A percentile compares a stretch with the other conserved stretches of the same genome.
Conservation (phyloP, 2,113 vertebrate species). For the Speoplatyrhinus poulsoni region DNA sequence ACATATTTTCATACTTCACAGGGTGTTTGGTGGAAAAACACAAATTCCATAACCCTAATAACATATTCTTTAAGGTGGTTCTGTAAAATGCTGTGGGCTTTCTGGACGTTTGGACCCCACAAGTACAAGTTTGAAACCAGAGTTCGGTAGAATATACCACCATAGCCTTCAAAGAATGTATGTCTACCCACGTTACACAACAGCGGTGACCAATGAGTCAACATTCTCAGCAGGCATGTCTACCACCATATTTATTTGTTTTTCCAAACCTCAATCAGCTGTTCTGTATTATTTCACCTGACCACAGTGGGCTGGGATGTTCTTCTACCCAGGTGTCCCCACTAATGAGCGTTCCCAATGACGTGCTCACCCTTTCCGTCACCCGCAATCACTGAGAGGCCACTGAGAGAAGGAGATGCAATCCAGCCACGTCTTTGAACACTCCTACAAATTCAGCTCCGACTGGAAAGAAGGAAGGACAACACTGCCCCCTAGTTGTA, state of each 20-base stretch:
- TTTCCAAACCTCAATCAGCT: conserved; percentile 1
- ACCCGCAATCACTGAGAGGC: background rate
- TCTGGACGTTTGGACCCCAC: background rate
- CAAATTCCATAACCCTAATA: background rate
- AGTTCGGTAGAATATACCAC: too few species aligned
- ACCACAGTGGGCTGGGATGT: background rate
- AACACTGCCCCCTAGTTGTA: conserved; percentile 77
- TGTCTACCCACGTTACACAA: background rate
- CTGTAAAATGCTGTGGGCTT: background rate
- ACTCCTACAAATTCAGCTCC: conserved; percentile 17
- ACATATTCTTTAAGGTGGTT: background rate
- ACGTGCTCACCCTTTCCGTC: conserved; percentile 15
- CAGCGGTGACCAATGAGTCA: background rate
- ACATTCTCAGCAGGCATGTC: background rate
- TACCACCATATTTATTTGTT: background rate
- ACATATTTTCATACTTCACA: conserved; percentile 2
- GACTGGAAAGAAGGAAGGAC: conserved; percentile 54
- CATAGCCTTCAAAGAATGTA: background rate
- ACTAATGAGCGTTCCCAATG: conserved; percentile 6
- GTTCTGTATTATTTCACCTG: background rate
- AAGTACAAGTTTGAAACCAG: background rate
- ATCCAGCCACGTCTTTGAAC: conserved; percentile 31
- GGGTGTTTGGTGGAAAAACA: conserved; percentile 1
- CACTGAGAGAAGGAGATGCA: conserved; percentile 11
- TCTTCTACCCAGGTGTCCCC: conserved; percentile 12